Conservation (phyloP, 2,113 vertebrate genomes). For the Natator depressus region DNA sequence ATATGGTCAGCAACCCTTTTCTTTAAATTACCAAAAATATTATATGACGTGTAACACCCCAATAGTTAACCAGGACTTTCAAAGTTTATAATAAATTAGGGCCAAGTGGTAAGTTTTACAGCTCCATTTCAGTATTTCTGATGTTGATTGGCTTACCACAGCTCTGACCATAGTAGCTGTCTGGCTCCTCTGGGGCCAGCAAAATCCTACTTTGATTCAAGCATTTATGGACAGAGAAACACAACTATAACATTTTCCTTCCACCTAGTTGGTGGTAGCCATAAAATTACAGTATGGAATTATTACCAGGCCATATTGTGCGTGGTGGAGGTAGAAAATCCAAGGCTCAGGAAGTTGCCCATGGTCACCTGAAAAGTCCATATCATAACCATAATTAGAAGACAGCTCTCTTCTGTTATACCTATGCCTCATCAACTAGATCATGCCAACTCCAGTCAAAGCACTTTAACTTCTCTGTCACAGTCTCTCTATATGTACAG, state of each 20-base stretch:
- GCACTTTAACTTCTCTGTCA: neutral
- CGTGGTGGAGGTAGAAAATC: neutral
- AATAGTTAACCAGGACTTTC: neutral
- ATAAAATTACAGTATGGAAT: rapidly evolving
- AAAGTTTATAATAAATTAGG: neutral
- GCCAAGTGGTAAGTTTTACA: neutral
- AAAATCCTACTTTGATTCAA: rapidly evolving
- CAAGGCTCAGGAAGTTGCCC: neutral
- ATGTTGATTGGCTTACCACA: rapidly evolving
- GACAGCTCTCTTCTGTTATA: neutral
- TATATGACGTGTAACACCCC: neutral
- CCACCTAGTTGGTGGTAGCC: neutral
- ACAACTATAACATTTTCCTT: neutral
- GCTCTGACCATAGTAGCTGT: neutral
- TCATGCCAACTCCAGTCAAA: rapidly evolving
- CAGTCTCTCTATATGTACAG: neutral
- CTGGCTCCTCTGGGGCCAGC: neutral
- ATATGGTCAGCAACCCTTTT: neutral
- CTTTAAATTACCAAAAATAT: neutral
- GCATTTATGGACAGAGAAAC: neutral
- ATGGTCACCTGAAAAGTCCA: neutral
- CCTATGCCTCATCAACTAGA: neutral
- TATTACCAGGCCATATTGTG: neutral
- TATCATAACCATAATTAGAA: neutral
- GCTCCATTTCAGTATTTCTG: rapidly evolving